Percentiles rank a stretch among this genome's conserved stretches.
phyloP scores from a whole-genome alignment of 1,140 invertebrate genomes.

The Drosophila grimshawi region DNA sequence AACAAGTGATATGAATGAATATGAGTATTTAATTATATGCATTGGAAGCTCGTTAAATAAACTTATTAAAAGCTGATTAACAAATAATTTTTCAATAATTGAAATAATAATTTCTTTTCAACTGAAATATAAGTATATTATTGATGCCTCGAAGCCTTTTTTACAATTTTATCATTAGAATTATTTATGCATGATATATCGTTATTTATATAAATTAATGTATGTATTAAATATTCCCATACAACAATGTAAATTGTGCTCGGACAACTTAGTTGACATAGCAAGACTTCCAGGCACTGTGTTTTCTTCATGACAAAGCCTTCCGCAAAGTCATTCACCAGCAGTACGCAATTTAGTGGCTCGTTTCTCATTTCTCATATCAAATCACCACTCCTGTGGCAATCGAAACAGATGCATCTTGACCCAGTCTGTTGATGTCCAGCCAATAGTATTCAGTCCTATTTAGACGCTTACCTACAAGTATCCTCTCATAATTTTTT shows the following conservation, averaged over 20 bases:
- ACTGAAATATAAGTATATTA: too few species aligned
- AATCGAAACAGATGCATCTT: conserved; percentile 28
- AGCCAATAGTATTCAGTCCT: conserved; percentile 22
- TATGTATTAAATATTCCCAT: conserved; percentile 1
- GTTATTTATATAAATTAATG: background rate
- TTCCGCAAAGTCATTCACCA: conserved; percentile 13
- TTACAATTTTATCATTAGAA: too few species aligned
- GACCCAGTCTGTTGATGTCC: conserved; percentile 31
- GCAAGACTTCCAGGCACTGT: conserved; percentile 3
- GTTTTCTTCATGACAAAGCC: conserved; percentile 26
- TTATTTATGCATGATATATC: background rate
- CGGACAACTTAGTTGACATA: conserved; percentile 28
- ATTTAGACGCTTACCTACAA: conserved; percentile 5
- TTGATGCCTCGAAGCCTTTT: too few species aligned
- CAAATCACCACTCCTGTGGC: conserved; percentile 11
- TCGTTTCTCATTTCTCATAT: background rate
- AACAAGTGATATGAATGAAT: too few species aligned
- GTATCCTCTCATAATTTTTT: background rate
- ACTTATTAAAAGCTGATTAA: too few species aligned
- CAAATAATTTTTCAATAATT: too few species aligned
- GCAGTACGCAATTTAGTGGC: conserved; percentile 8
- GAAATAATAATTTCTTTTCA: too few species aligned
- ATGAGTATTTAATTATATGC: too few species aligned
- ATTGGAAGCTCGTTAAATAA: too few species aligned
- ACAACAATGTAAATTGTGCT: conserved; percentile 32